Base-by-base conservation (phyloP, 2,888 invertebrate genomes). In the Sipha maydis region DNA sequence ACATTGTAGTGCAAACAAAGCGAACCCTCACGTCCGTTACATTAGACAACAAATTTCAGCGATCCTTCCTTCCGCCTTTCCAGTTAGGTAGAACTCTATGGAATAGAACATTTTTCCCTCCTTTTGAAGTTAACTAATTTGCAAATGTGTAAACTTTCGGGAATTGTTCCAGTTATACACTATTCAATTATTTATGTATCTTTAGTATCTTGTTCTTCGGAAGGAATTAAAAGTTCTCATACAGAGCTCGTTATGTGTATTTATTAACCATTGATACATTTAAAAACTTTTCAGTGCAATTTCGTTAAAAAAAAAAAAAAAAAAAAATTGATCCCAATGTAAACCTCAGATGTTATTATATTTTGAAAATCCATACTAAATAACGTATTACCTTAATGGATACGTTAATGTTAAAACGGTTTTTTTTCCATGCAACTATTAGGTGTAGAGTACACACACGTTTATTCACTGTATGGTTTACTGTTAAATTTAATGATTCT, bases 1-100 rank as follows among this genome's bases (percentile, higher is more conserved):
- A 75, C 34, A 48, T 83, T 82, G 31, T 31, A 69, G 48, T 41
- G 85, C 41, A 85, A 85, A 85, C 69, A 85, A 69, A 34, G 85
- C 31, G 41, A 84, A 84, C 61, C 75, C 76, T 56, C 67, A 1
- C 77, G 75, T 11, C n/a, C 31, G 67, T 41, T 61, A 77, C 77
- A 67, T 77, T 77, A 77, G 75, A 75, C 73, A 75, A 56, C 83
- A 25, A 56, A 83, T 48, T 83, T 54, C 82, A n/a, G 67, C 67
- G 82, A 67, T 69, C 17, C 71, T 54, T 38, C 56, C 75, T 41
- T 34, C 31, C 67, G 31, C 28, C 34, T 8, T 69, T 80, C 19
- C n/a, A 4, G 38, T 41, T 41, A n/a, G 61, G 41, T 67, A 73
- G 21, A 34, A 73, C 34, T 34, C 34, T 67, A 56, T 38, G 54